A percentile compares a stretch with the other conserved stretches of the same genome.
Conservation (phyloP, 2,797 vertebrate genomes). For the Muscicapa striata region DNA sequence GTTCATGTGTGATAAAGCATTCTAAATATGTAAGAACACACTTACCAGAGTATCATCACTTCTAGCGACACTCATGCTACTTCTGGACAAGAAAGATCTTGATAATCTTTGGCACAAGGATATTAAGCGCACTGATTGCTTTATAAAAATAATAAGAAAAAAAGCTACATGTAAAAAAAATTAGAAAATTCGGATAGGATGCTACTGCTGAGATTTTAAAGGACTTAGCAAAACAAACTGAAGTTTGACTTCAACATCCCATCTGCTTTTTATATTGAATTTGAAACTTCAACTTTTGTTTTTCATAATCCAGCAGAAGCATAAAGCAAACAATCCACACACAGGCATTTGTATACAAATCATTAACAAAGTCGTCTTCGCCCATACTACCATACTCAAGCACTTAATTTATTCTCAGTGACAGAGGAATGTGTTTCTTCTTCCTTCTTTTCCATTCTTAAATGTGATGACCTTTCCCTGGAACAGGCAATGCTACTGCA, state of each 20-base stretch:
- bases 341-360: background rate
- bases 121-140: constrained; percentile 99
- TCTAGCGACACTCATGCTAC: constrained; percentile 96
- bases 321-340: background rate
- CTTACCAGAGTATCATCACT: constrained; percentile 98
- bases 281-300: background rate
- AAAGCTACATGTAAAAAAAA: constrained; percentile 1
- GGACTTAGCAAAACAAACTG: background rate
- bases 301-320: background rate
- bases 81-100: constrained; percentile 96
- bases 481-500: background rate
- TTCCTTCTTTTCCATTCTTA: background rate
- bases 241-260: background rate
- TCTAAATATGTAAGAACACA: background rate
- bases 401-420: background rate
- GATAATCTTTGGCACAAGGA: constrained; percentile 98
- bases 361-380: background rate
- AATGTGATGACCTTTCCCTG: background rate
- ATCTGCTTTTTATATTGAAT: background rate
- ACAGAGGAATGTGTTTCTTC: background rate
- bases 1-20: background rate
- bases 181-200: background rate
- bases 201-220: background rate
- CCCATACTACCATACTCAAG: background rate
- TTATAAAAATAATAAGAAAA: constrained; percentile 56